Evolutionary conservation across 2,888 invertebrate genomes (phyloP).

Genomic region (Lissonota sp.): DNA sequence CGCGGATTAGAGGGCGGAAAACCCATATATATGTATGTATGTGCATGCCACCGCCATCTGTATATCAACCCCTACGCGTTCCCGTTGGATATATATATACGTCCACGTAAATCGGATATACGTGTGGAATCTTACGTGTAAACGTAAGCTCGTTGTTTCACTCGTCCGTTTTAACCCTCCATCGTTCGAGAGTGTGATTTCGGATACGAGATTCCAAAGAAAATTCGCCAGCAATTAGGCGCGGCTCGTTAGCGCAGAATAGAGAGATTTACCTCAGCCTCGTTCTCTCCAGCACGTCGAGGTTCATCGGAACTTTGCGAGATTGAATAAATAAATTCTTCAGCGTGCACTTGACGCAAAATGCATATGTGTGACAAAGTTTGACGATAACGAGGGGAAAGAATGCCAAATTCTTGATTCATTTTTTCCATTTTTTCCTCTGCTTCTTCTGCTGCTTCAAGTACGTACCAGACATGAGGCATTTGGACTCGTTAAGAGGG

Average conservation of each 20-base stretch:
- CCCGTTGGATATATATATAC: conserved; percentile 3
- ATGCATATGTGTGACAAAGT: background rate
- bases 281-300: background rate
- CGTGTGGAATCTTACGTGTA: conserved; percentile 3
- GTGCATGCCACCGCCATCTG: conserved; percentile 64
- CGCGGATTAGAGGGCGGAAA: conserved; percentile 73
- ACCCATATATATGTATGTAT: conserved; percentile 6
- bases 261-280: background rate
- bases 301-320: background rate
- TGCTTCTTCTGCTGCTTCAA: background rate
- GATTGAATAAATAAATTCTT: no score
- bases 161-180: conserved; percentile 50
- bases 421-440: background rate
- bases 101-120: background rate
- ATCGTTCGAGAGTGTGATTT: conserved; percentile 63
- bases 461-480: background rate
- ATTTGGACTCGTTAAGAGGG: conserved; percentile 14
- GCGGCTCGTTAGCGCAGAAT: conserved; percentile 65
- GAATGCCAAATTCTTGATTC: background rate
- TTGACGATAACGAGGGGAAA: background rate
- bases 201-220: conserved; percentile 71
- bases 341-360: background rate
- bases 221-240: conserved; percentile 71
- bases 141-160: conserved; percentile 59
- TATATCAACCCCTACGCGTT: conserved; percentile 60